Evolutionary conservation across 2,888 invertebrate genomes (phyloP).

Genomic region (Acleris sparsana): DNA sequence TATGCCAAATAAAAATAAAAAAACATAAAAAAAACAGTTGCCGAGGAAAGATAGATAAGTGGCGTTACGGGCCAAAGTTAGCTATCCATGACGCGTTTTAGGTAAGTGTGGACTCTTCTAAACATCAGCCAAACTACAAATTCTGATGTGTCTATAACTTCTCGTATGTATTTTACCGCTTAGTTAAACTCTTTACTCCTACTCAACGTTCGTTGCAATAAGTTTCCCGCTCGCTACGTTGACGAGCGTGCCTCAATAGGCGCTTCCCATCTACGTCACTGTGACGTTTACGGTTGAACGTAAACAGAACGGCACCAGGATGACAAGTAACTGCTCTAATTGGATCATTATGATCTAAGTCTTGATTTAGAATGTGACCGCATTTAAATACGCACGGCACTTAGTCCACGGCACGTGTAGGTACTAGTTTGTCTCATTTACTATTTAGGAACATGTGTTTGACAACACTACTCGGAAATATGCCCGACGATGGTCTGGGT

Average conservation of each 20-base stretch:
- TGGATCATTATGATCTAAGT: conserved; percentile 20
- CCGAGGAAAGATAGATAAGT: too few relatives aligned
- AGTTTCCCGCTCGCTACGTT: conserved; percentile 8
- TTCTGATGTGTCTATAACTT: too few relatives aligned
- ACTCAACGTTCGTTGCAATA: conserved; percentile 11
- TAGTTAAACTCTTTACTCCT: conserved; percentile 12
- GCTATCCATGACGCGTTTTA: too few relatives aligned
- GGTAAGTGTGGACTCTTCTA: too few relatives aligned
- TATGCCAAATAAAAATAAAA: too few relatives aligned
- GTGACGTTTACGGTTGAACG: conserved; percentile 13
- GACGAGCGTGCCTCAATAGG: conserved; percentile 7
- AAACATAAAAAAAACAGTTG: too few relatives aligned
- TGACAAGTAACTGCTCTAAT: conserved; percentile 28
- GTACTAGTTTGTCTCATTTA: background rate
- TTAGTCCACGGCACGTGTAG: background rate
- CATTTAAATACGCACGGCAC: conserved; percentile 7
- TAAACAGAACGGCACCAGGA: conserved; percentile 16
- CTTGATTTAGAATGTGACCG: conserved; percentile 15
- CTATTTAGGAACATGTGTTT: too few relatives aligned
- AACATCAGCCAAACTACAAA: too few relatives aligned
- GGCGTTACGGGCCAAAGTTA: too few relatives aligned
- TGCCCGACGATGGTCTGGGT: too few relatives aligned
- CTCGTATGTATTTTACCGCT: too few relatives aligned
- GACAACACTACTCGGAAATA: too few relatives aligned
- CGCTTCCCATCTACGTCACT: conserved; percentile 12